A percentile compares a stretch with the other conserved stretches of the same genome.
Evolutionary conservation across 2,797 vertebrate species (phyloP).

Genomic region (Falco naumanni): DNA sequence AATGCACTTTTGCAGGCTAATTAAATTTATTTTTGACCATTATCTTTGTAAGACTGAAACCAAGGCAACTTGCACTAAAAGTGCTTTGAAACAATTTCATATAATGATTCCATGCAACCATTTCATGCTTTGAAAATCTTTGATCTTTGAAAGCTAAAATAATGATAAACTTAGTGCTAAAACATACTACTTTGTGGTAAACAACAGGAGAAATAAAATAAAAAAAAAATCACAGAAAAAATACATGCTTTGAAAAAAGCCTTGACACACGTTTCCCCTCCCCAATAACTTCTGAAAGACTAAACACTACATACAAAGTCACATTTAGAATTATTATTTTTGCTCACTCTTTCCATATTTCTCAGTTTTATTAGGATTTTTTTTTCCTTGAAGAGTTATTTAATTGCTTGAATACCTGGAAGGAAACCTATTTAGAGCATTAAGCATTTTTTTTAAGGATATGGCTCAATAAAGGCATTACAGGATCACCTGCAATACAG

Average conservation of each 20-base stretch:
- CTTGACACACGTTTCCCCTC: not conserved
- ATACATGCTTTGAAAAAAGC: not conserved
- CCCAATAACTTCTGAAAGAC: not conserved
- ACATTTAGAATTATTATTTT: not conserved
- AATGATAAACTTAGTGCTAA: not conserved
- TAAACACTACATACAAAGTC: not conserved
- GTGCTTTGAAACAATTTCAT: constrained; percentile 23
- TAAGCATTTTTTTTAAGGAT: not conserved
- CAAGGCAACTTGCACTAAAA: constrained; percentile 57
- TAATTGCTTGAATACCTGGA: not conserved
- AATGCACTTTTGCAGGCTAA: constrained; percentile 66
- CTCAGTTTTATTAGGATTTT: not conserved
- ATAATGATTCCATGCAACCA: not conserved
- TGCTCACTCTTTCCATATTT: not conserved
- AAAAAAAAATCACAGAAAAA: not conserved
- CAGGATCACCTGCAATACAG: not conserved
- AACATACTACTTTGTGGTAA: not conserved
- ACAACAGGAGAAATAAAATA: not conserved
- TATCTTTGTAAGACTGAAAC: constrained; percentile 65
- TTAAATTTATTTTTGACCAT: constrained; percentile 56
- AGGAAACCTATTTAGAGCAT: not conserved
- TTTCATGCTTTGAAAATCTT: not conserved
- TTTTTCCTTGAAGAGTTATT: not conserved
- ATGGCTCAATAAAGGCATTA: not conserved
- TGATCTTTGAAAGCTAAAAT: not conserved